These are phyloP conservation scores for Netelia melanura DNA, from an alignment of 2,888 invertebrate species.

Conservation along the genomic window DNA sequence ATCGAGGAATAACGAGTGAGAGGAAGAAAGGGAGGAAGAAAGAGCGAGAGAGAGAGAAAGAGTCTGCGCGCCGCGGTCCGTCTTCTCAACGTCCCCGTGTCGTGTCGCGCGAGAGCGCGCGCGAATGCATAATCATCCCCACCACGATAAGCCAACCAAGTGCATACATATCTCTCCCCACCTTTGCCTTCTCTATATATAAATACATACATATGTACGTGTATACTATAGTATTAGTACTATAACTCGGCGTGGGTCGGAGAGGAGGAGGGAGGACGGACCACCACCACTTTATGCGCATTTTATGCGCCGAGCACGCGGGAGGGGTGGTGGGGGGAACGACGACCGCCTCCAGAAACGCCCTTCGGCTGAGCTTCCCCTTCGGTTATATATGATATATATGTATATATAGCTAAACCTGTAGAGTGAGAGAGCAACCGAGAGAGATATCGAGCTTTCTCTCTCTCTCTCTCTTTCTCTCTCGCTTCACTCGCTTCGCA, in stretches of 20 bases:
- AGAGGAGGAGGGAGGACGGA: not conserved
- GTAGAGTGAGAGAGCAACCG: not conserved
- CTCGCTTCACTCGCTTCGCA: not conserved
- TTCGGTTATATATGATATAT: slow-evolving; percentile 41
- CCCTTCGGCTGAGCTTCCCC: slow-evolving; percentile 78
- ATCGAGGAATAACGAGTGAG: slow-evolving; percentile 65
- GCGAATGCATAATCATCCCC: slow-evolving; percentile 68
- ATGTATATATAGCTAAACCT: slow-evolving; percentile 9
- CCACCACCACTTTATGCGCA: slow-evolving; percentile 71
- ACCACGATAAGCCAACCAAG: slow-evolving; percentile 43
- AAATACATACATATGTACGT: not conserved
- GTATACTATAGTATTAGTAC: slow-evolving; percentile 47
- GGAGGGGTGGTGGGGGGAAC: slow-evolving; percentile 76
- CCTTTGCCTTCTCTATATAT: not conserved
- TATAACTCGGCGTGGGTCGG: slow-evolving; percentile 28
- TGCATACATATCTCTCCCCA: slow-evolving; percentile 54
- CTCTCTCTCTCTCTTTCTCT: not conserved
- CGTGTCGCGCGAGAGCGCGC: slow-evolving; percentile 58
- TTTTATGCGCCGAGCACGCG: slow-evolving; percentile 66
- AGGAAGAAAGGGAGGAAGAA: slow-evolving; percentile 24
- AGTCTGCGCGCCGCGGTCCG: slow-evolving; percentile 37
- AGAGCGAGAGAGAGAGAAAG: slow-evolving; percentile 24
- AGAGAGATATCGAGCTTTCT: not conserved
- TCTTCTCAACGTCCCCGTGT: slow-evolving; percentile 47
- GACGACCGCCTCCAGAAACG: slow-evolving; percentile 85